Evolutionary conservation across 2,797 vertebrate genomes (phyloP).

Genomic region (Rachycentron canadum): DNA sequence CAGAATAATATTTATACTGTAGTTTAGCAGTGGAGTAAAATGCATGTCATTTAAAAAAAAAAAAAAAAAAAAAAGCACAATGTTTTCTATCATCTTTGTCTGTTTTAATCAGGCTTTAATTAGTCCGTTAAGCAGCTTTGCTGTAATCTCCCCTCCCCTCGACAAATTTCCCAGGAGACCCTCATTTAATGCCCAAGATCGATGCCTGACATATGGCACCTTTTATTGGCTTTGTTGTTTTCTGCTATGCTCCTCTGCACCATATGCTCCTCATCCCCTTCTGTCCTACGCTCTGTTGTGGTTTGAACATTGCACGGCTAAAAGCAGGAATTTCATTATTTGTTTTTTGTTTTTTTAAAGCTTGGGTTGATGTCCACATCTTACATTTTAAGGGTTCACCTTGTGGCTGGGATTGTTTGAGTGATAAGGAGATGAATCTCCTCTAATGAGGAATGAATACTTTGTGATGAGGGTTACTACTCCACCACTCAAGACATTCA

Average conservation of each 20-base stretch:
- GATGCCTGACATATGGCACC: conserved; percentile 75
- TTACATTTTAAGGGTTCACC: conserved; percentile 14
- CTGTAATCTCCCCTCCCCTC: conserved; percentile 65
- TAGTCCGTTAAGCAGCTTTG: conserved; percentile 75
- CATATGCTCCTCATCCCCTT: conserved; percentile 53
- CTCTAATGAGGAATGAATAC: conserved; percentile 85
- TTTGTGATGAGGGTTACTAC: conserved; percentile 29
- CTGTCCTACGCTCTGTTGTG: not conserved
- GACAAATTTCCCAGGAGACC: conserved; percentile 69
- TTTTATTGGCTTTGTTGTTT: conserved; percentile 72
- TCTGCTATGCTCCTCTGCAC: conserved; percentile 41
- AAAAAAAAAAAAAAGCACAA: not conserved
- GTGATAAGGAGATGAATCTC: conserved; percentile 82
- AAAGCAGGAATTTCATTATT: not conserved
- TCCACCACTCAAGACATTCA: not conserved
- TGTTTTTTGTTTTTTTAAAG: conserved; percentile 15
- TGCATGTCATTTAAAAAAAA: not conserved
- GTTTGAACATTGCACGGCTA: not conserved
- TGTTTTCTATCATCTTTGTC: conserved; percentile 19
- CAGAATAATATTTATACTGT: not conserved
- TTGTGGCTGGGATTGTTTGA: conserved; percentile 66
- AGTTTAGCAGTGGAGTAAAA: not conserved
- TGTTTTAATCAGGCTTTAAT: conserved; percentile 62
- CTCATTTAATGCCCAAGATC: conserved; percentile 58
- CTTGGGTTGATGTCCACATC: conserved; percentile 17